Evolutionary conservation across 2,888 invertebrate genomes (phyloP).

Genomic region (Pollenia labialis): DNA sequence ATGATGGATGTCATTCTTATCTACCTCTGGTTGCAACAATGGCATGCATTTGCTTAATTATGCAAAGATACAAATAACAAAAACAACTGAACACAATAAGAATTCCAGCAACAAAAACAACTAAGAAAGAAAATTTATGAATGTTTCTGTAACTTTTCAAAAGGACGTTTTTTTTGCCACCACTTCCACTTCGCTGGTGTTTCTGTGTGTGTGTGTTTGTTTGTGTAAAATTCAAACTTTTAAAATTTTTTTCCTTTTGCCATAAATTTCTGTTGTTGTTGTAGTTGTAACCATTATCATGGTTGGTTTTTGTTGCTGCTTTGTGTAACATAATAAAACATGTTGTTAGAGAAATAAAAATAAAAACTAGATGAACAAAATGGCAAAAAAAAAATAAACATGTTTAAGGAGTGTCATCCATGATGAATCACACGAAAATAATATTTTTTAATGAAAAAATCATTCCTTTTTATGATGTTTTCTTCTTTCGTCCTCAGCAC

Average conservation of each 20-base stretch:
- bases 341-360: constrained; percentile 26
- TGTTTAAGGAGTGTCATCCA: constrained; percentile 66
- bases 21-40: constrained; percentile 28
- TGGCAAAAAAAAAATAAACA: constrained; percentile 24
- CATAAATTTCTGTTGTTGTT: constrained; percentile 32
- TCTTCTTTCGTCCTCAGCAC: background rate
- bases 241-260: background rate
- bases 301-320: constrained; percentile 28
- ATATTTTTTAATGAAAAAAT: constrained; percentile 32
- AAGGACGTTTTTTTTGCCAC: constrained; percentile 32
- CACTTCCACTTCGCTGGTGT: background rate
- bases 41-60: constrained; percentile 70
- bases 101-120: constrained; percentile 41
- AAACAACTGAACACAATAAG: constrained; percentile 35
- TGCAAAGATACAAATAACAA: constrained; percentile 53
- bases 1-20: background rate
- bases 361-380: constrained; percentile 1
- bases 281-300: constrained; percentile 27
- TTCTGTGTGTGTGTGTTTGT: background rate
- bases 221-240: constrained; percentile 41
- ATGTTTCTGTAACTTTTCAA: constrained; percentile 62
- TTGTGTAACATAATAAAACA: constrained; percentile 52
- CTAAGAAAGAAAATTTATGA: constrained; percentile 60
- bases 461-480: constrained; percentile 25
- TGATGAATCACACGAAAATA: constrained; percentile 67